These are phyloP conservation scores for Nesometra sesokonis DNA, from an alignment of 35 echinoderm and acorn worm genomes.

Conservation along the genomic window DNA sequence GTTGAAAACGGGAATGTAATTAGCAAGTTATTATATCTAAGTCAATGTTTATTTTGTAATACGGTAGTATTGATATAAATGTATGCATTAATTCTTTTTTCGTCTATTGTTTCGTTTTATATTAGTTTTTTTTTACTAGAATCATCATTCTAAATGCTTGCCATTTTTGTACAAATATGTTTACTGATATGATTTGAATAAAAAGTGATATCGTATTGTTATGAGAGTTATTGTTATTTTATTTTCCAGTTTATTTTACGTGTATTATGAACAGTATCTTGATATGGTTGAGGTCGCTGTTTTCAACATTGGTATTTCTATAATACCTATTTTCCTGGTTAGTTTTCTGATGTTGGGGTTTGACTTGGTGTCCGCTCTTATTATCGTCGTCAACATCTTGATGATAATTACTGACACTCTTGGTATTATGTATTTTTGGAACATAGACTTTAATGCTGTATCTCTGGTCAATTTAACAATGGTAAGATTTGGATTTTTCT, in stretches of 20 bases:
- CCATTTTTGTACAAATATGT: no score
- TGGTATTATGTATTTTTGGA: constrained; percentile 95
- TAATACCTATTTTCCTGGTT: constrained; percentile 83
- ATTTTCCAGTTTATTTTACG: constrained; percentile 66
- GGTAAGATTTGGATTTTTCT: constrained; percentile 49
- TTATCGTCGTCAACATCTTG: constrained; percentile 69
- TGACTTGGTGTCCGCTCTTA: constrained; percentile 60
- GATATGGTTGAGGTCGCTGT: constrained; percentile 70
- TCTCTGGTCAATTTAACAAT: constrained; percentile 92
- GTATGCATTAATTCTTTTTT: no score
- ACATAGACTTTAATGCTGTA: constrained; percentile 89
- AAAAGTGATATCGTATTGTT: no score
- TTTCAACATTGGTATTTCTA: constrained; percentile 48
- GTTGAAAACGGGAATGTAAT: no score
- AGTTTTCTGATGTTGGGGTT: constrained; percentile 85
- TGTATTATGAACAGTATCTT: constrained; percentile 96
- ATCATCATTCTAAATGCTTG: no score
- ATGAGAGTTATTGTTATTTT: neutral
- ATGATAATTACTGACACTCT: constrained; percentile 82
- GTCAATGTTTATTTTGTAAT: no score
- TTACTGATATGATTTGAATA: no score
- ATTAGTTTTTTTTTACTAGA: no score
- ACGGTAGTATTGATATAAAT: no score
- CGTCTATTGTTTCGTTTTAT: no score
- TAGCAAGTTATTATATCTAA: no score